Base-by-base conservation (phyloP, 2,888 invertebrate genomes). In the Abrostola tripartita region DNA sequence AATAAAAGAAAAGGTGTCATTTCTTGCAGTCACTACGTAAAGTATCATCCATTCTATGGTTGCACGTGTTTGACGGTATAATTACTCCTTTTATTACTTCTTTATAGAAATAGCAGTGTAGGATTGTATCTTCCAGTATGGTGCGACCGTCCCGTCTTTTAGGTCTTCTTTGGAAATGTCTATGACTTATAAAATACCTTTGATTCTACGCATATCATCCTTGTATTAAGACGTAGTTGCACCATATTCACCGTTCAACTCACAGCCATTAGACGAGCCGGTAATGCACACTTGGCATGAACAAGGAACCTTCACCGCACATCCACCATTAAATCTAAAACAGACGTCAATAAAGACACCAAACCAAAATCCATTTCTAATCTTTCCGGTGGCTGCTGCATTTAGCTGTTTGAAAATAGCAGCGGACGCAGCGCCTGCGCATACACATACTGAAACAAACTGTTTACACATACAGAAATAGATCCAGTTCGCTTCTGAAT, bases 391-490 rank as follows among this genome's bases (percentile, higher is more conserved):
- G 89, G 88, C 81, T 85, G 87, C 89, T 90, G 90, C 87, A 89
- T 91, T 86, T 90, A 91, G 91, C 81, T 81, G 82, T 76, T 76
- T 87, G 84, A 80, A 91, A 92, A 92, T 92, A 92, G 90, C 86
- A 73, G 79, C 85, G 87, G 85, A 81, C 84, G 86, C 84, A 74
- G 85, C 87, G 86, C 84, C 81, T 81, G 85, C 87, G 89, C 88
- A 79, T 82, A 74, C 81, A 81, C 65, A 64, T 65, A 78, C 71
- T 82, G 74, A 81, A 84, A 86, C 87, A 88, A 89, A 90, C 90
- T 87, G 85, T 88, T 88, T 86, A 85, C 83, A 77, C 78, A 74
- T 74, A 83, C 87, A 81, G 81, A 90, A 91, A 91, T 91, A 90
- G 89, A 84, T 70, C 67, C 79, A 73, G 81, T 80, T 80, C 86